A percentile compares a stretch with the other conserved stretches of the same genome.
Evolutionary conservation across 2,888 invertebrate species (phyloP).

Genomic region (Phyllotreta cruciferae): DNA sequence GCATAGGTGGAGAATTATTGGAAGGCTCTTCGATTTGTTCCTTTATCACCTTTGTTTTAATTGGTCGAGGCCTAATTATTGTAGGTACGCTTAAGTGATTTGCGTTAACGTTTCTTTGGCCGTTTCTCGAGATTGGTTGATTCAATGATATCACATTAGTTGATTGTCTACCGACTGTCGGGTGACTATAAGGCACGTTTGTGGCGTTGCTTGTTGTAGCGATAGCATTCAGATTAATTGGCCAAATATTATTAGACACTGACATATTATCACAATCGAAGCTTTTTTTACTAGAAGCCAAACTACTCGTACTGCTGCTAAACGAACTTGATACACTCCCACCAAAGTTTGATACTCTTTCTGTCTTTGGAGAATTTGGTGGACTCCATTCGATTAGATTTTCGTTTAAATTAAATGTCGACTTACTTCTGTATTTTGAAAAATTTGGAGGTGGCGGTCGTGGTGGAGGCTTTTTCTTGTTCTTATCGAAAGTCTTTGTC

Average conservation of each 20-base stretch:
- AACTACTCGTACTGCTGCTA: slow-evolving; percentile 62
- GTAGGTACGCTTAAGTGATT: slow-evolving; percentile 64
- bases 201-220: neutral
- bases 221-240: slow-evolving; percentile 27
- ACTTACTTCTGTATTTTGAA: slow-evolving; percentile 54
- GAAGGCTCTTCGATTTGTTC: slow-evolving; percentile 47
- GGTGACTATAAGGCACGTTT: slow-evolving; percentile 19
- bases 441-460: slow-evolving; percentile 74
- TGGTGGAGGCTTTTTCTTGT: slow-evolving; percentile 75
- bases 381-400: slow-evolving; percentile 64
- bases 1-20: slow-evolving; percentile 68
- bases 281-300: slow-evolving; percentile 79
- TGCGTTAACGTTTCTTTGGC: slow-evolving; percentile 2
- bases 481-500: slow-evolving; percentile 41
- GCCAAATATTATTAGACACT: slow-evolving; percentile 60
- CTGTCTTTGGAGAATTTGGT: slow-evolving; percentile 58
- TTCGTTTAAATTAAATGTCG: slow-evolving; percentile 54
- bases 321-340: slow-evolving; percentile 58
- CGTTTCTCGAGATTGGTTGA: slow-evolving; percentile 11
- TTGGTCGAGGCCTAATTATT: slow-evolving; percentile 69
- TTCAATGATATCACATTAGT: slow-evolving; percentile 23
- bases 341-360: slow-evolving; percentile 52
- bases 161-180: slow-evolving; percentile 7
- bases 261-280: slow-evolving; percentile 68
- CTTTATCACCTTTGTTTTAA: slow-evolving; percentile 9